These are phyloP conservation scores for Reticulitermes lucifugus DNA, from an alignment of 2,888 invertebrate species.

Conservation along the genomic window DNA sequence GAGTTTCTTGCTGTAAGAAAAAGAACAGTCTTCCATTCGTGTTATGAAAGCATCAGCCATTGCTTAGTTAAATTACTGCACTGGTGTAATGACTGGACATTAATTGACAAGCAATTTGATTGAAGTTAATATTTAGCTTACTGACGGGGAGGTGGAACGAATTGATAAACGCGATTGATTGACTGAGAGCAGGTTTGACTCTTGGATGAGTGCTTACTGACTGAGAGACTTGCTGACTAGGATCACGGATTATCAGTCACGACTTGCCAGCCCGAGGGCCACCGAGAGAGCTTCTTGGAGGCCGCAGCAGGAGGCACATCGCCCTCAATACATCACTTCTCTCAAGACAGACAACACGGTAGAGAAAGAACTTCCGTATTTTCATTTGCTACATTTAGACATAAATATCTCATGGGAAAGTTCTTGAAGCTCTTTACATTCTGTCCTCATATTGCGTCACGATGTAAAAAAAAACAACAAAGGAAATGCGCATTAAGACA, in stretches of 20 bases:
- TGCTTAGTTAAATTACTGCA: background rate
- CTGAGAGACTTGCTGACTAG: background rate
- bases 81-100: background rate
- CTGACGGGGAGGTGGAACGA: background rate
- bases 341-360: background rate
- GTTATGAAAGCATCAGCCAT: background rate
- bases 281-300: conserved; percentile 32
- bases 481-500: background rate
- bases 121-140: background rate
- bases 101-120: conserved; percentile 17
- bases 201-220: background rate
- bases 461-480: background rate
- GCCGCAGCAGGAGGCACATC: conserved; percentile 6
- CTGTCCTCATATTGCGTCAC: background rate
- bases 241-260: conserved; percentile 15
- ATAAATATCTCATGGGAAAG: background rate
- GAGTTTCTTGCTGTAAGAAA: too few relatives aligned
- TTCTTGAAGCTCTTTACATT: background rate
- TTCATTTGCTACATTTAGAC: background rate
- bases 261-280: conserved; percentile 27
- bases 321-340: conserved; percentile 15
- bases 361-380: conserved; percentile 17
- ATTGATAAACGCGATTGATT: conserved; percentile 11
- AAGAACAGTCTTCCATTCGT: too few relatives aligned
- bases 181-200: background rate